Evolutionary conservation across 1,140 invertebrate species (phyloP).

Genomic region (Macrobrachium nipponense): DNA sequence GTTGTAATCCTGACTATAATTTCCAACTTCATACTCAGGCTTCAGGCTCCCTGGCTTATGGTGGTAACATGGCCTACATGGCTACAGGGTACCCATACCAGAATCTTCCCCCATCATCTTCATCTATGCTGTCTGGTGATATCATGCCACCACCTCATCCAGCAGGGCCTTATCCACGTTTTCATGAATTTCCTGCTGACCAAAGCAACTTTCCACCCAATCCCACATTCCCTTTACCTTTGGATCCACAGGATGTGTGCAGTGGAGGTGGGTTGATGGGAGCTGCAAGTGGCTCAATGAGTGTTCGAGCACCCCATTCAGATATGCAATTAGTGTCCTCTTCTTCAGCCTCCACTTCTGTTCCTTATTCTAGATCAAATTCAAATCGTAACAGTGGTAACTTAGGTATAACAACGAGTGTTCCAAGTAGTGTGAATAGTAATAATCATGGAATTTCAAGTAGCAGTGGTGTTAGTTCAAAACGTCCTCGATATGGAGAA

Average conservation of each 20-base stretch:
- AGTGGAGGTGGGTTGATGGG: constrained; percentile 50
- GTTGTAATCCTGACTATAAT: constrained; percentile 63
- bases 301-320: constrained; percentile 34
- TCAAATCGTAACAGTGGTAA: constrained; percentile 50
- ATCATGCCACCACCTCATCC: constrained; percentile 63
- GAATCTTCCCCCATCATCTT: constrained; percentile 59
- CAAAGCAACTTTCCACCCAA: constrained; percentile 63
- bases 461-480: constrained; percentile 31
- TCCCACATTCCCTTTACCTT: constrained; percentile 58
- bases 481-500: constrained; percentile 52
- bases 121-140: constrained; percentile 61
- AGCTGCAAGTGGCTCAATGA: constrained; percentile 43
- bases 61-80: constrained; percentile 63
- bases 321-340: constrained; percentile 48
- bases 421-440: constrained; percentile 33
- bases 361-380: constrained; percentile 42
- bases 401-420: constrained; percentile 27
- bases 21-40: constrained; percentile 62
- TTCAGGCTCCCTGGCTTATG: constrained; percentile 61
- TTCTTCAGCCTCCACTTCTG: constrained; percentile 51
- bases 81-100: constrained; percentile 62
- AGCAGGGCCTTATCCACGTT: constrained; percentile 60
- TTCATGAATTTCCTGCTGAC: constrained; percentile 62
- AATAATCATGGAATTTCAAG: constrained; percentile 34
- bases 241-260: constrained; percentile 63